phyloP scores from a whole-genome alignment of 1,140 invertebrate species.

The Ceratina australensis region DNA sequence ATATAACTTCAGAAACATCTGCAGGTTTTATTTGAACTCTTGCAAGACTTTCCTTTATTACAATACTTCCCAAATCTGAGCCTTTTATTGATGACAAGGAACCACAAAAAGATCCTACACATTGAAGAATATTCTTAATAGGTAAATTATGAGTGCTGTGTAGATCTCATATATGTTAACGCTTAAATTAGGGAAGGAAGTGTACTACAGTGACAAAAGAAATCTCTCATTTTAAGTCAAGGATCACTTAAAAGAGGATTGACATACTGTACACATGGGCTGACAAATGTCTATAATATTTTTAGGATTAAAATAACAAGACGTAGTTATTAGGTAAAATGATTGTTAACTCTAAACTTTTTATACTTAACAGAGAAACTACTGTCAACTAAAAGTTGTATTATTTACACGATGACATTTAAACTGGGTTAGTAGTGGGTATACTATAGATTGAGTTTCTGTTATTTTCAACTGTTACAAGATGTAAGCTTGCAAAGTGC shows the following conservation, averaged over 20 bases:
- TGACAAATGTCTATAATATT: no score
- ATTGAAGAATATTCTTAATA: constrained; percentile 33
- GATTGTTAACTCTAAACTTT: not conserved
- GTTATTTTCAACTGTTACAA: not conserved
- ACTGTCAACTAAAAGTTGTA: not conserved
- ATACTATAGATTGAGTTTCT: not conserved
- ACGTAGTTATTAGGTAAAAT: not conserved
- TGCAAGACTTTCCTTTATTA: constrained; percentile 86
- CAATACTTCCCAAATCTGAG: constrained; percentile 87
- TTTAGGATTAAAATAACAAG: not conserved
- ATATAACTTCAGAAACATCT: constrained; percentile 91
- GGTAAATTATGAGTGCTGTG: not conserved
- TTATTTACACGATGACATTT: constrained; percentile 25
- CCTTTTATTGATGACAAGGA: constrained; percentile 84
- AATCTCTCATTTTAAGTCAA: not conserved
- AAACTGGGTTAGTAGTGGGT: constrained; percentile 33
- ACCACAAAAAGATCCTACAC: constrained; percentile 86
- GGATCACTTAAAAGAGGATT: not conserved
- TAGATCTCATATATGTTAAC: not conserved
- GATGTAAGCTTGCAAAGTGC: not conserved
- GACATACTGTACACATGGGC: no score
- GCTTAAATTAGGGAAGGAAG: no score
- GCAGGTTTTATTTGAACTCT: constrained; percentile 82
- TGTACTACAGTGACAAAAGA: no score
- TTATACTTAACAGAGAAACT: not conserved